Conservation (phyloP, 2,113 vertebrate genomes). For the Cynopterus brachyotis region DNA sequence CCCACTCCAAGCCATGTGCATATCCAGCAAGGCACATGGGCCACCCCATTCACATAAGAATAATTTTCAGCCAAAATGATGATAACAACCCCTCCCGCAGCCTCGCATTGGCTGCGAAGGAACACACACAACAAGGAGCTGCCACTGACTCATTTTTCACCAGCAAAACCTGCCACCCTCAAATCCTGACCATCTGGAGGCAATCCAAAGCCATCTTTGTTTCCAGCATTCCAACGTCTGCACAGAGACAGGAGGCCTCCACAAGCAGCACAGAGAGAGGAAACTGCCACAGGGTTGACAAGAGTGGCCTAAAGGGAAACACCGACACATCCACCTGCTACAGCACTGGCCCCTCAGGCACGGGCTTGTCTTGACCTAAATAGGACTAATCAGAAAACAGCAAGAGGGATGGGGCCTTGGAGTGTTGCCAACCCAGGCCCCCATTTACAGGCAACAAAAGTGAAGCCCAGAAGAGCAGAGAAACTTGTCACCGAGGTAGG, state of each 20-base stretch:
- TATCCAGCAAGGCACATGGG: accelerated
- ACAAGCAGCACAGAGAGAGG: background rate
- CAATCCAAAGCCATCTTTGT: background rate
- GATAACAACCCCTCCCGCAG: accelerated
- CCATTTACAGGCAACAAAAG: background rate
- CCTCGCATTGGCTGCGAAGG: accelerated
- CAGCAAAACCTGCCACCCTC: background rate
- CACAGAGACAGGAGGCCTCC: background rate
- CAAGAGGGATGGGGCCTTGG: accelerated
- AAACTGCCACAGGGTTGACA: accelerated
- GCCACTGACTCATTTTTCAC: background rate
- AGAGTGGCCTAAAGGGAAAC: background rate
- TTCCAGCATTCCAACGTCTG: background rate
- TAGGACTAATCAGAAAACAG: background rate
- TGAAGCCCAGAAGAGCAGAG: background rate
- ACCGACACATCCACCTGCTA: background rate
- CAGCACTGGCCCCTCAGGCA: accelerated
- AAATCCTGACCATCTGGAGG: background rate
- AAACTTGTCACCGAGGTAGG: background rate
- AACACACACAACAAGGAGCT: too few species aligned
- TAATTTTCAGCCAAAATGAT: background rate
- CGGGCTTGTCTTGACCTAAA: background rate
- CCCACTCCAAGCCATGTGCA: background rate
- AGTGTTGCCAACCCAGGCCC: background rate
- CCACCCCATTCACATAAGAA: background rate